Percentiles rank a stretch among this genome's conserved stretches.
phyloP scores from a whole-genome alignment of 2,113 vertebrate species.

The Ginglymostoma cirratum region DNA sequence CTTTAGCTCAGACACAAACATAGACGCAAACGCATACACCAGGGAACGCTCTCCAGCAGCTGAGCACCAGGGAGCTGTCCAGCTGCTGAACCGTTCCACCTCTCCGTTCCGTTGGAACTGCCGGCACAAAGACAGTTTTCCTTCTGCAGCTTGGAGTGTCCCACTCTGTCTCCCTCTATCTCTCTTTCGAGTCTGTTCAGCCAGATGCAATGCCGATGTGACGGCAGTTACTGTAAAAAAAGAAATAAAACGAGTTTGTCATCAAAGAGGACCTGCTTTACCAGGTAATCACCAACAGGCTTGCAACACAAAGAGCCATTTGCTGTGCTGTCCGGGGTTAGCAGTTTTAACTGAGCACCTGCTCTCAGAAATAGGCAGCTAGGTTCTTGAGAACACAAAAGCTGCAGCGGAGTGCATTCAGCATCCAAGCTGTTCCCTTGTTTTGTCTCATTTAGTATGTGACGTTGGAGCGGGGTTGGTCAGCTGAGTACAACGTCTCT shows the following conservation, averaged over 20 bases:
- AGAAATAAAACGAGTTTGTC: not conserved
- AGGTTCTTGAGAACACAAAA: slow-evolving; percentile 11
- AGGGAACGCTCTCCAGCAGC: not conserved
- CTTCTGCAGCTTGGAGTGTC: not conserved
- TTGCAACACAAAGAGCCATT: not conserved
- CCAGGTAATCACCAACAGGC: not conserved
- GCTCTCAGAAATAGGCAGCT: not conserved
- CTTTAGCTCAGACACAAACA: slow-evolving; percentile 40
- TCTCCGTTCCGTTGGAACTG: not conserved
- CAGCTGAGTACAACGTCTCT: slow-evolving; percentile 45
- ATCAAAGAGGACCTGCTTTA: not conserved
- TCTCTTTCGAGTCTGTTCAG: not conserved
- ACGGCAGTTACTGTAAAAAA: not conserved
- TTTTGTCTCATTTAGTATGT: slow-evolving; percentile 66
- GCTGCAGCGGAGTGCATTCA: slow-evolving; percentile 10
- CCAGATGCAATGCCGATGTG: not conserved
- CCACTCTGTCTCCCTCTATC: not conserved
- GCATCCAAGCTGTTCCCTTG: slow-evolving; percentile 55
- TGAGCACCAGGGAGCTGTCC: slow-evolving; percentile 58
- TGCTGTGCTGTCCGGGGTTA: not conserved
- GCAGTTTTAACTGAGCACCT: too few relatives aligned
- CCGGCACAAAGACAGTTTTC: not conserved
- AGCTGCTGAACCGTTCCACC: slow-evolving; percentile 52
- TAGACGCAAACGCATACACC: slow-evolving; percentile 9
- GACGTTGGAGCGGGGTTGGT: slow-evolving; percentile 62